phyloP scores from a whole-genome alignment of 2,113 vertebrate species.

The Hippocampus comes region DNA sequence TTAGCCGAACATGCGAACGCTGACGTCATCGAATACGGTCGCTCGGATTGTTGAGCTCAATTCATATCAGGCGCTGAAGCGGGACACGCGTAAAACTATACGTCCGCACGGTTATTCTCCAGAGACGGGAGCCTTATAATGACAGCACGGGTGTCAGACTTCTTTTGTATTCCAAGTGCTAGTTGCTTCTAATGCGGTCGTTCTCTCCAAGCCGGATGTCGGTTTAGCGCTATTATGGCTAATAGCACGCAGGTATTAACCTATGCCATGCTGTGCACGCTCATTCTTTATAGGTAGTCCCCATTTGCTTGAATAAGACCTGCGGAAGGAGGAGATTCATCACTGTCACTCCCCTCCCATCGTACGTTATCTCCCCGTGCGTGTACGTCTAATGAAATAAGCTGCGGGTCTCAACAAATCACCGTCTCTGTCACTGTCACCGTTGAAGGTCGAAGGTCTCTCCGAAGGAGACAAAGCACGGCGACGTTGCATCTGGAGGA shows the following conservation, averaged over 20 bases:
- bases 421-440: slow-evolving; percentile 57
- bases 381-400: slow-evolving; percentile 62
- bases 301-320: slow-evolving; percentile 23
- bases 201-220: neutral
- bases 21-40: slow-evolving; percentile 47
- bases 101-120: neutral
- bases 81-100: neutral
- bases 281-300: slow-evolving; percentile 40
- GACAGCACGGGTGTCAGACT: neutral
- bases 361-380: slow-evolving; percentile 39
- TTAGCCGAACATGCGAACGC: slow-evolving; percentile 60
- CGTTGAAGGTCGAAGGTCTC: slow-evolving; percentile 35
- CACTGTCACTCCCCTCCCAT: slow-evolving; percentile 50
- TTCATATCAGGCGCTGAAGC: slow-evolving; percentile 6
- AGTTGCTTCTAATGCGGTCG: slow-evolving; percentile 5
- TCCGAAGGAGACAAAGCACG: slow-evolving; percentile 19
- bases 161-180: neutral
- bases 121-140: neutral
- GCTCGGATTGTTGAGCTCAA: slow-evolving; percentile 47
- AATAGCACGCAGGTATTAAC: slow-evolving; percentile 27
- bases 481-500: neutral
- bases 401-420: slow-evolving; percentile 58
- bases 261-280: slow-evolving; percentile 18
- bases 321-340: slow-evolving; percentile 51
- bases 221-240: neutral